Evolutionary conservation across 2,888 invertebrate genomes (phyloP).

Genomic region (Tipula lateralis): DNA sequence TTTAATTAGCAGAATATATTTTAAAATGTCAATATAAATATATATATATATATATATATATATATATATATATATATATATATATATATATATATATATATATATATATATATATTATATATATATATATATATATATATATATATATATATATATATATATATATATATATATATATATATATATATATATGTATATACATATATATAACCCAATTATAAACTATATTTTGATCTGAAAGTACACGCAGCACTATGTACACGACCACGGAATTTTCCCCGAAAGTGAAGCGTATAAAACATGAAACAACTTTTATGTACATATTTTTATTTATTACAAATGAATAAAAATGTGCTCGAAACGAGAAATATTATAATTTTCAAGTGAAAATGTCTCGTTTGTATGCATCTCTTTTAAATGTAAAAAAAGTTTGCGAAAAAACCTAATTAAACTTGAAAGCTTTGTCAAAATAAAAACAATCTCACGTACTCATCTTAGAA

Average conservation of each 20-base stretch:
- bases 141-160: no score
- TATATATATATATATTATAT: no score
- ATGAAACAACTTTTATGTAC: neutral
- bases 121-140: no score
- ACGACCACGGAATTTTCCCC: neutral
- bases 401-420: neutral
- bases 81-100: no score
- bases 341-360: neutral
- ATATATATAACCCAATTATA: neutral
- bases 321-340: constrained; percentile 3
- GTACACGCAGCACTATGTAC: neutral
- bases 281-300: neutral
- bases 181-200: no score
- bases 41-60: no score
- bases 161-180: no score
- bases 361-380: neutral
- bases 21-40: no score
- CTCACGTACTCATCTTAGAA: constrained; percentile 19
- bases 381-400: constrained; percentile 24
- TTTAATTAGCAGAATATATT: no score
- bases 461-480: constrained; percentile 24
- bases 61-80: no score
- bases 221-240: neutral
- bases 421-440: neutral
- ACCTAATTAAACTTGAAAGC: constrained; percentile 11